Evolutionary conservation across 1,140 invertebrate genomes (phyloP), one percentile per base, ranked within the genome.

Genomic region (Zaprionus nigranus): DNA sequence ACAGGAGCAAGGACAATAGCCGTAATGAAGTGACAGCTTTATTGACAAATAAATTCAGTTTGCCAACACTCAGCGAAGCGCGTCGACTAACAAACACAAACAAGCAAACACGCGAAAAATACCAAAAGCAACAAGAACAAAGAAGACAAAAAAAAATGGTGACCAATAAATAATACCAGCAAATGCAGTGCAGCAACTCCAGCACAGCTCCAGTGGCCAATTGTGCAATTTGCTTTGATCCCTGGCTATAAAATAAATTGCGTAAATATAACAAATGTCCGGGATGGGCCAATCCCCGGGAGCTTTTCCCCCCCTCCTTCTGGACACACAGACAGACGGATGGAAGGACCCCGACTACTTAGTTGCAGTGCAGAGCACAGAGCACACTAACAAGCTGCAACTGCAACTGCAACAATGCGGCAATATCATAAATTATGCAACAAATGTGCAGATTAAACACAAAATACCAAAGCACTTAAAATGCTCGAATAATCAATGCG

Each of bases 11-110:
- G 78, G 74, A 84, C 75, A 82, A 88, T 80, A 67, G 75, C 69
- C 85, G 85, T 90, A 90, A 90, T 90, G 85, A 90, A 90, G 86
- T 90, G 85, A 90, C 85, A 82, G 85, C 79, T 90, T 90, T 90
- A 90, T 90, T 90, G 86, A 90, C 85, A 90, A 90, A 90, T 90
- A 90, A 90, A 90, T 90, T 90, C 75, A 77, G 85, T 90, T 82
- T 90, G 79, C 77, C 81, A 88, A 81, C 78, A 90, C 81, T 79
- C 82, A 90, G 49, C 78, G 78, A 65, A 67, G 65, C 67, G 65
- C 67, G 63, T 58, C 26, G 53, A 43, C 68, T 56, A 51, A 71
- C 56, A 78, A 59, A 65, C 65, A 72, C 57, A 59, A 59, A 57
- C 71, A 69, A 66, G 49, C 30, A 15, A 60, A 58, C 56, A 34